Conservation (phyloP, 2,888 invertebrate species). For the Lapara coniferarum region DNA sequence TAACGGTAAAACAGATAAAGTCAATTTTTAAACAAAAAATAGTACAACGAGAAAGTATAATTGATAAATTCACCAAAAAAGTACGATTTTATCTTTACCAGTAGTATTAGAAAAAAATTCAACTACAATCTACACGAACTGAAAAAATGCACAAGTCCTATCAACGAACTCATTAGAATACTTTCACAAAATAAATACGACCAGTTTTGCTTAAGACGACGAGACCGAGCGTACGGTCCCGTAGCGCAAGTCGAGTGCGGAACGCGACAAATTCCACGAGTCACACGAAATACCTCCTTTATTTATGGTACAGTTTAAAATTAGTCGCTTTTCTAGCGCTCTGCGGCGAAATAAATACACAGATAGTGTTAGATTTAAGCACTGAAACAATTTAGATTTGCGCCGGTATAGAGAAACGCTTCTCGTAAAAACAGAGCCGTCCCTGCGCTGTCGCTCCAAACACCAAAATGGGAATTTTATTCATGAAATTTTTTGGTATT, state of each 20-base stretch:
- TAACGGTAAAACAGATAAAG: too few species aligned
- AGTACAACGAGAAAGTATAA: too few species aligned
- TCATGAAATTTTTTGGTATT: constrained; percentile 17
- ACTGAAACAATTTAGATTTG: constrained; percentile 21
- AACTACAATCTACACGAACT: too few species aligned
- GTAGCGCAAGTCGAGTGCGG: constrained; percentile 28
- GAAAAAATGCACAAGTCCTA: too few species aligned
- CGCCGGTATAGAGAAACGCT: constrained; percentile 12
- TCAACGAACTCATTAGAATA: too few species aligned
- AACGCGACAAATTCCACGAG: constrained; percentile 38
- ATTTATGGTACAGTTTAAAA: constrained; percentile 39
- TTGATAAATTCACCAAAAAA: too few species aligned
- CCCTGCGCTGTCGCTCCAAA: constrained; percentile 13
- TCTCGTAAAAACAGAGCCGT: background rate
- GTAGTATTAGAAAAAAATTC: too few species aligned
- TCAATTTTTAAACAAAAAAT: too few species aligned
- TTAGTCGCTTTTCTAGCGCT: constrained; percentile 33
- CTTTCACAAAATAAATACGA: too few species aligned
- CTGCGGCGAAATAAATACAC: constrained; percentile 30
- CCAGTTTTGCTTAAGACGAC: too few species aligned
- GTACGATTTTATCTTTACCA: too few species aligned
- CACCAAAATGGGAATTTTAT: constrained; percentile 9
- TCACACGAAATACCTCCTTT: constrained; percentile 39
- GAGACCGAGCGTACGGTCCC: too few species aligned
- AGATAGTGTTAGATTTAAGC: constrained; percentile 18